Evolutionary conservation across 2,797 vertebrate genomes (phyloP).

Genomic region (Mergus octosetaceus): DNA sequence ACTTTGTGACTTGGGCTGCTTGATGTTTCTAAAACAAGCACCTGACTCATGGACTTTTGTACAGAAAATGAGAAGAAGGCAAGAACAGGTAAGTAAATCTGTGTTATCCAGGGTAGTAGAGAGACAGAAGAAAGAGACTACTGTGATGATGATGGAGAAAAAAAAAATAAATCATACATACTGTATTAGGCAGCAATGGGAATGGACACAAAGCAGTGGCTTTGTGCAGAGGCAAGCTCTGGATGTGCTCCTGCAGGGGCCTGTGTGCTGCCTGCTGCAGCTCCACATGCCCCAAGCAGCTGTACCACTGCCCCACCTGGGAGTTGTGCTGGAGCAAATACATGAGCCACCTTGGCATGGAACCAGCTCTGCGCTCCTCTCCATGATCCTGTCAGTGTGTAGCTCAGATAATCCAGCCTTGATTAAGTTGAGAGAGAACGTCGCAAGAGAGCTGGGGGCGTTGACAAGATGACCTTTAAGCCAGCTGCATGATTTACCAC

Average conservation of each 20-base stretch:
- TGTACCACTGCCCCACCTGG: not conserved
- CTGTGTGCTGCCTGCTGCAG: not conserved
- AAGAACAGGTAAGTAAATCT: not conserved
- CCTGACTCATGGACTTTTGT: not conserved
- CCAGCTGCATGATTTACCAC: not conserved
- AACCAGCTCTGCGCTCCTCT: not conserved
- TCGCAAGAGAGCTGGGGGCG: not conserved
- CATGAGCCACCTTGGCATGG: not conserved
- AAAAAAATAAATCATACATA: not conserved
- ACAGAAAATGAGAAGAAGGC: not conserved
- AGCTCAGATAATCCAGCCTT: not conserved
- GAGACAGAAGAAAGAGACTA: not conserved
- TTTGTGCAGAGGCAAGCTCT: not conserved
- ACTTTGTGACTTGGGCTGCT: not conserved
- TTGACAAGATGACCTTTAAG: not conserved
- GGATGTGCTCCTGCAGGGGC: fast-evolving
- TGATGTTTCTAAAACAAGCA: not conserved
- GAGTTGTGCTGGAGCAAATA: not conserved
- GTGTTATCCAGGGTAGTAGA: fast-evolving
- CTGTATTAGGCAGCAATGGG: not conserved
- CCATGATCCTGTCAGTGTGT: not conserved
- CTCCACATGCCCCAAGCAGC: not conserved
- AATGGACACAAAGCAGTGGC: not conserved
- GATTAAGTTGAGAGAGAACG: not conserved
- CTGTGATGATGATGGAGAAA: not conserved